A percentile compares a stretch with the other conserved stretches of the same genome.
These are phyloP conservation scores for human (Homo sapiens) DNA, from an alignment of 2,113 vertebrate genomes.

Conservation along the genomic window GRCh38 chr6:81739501-81740000, in stretches of 20 bases:
- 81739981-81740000: not conserved
- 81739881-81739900: not conserved
- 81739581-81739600: not conserved
- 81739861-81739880: constrained; percentile 34
- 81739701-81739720: constrained; percentile 55
- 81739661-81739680: constrained; percentile 60
- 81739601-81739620: not conserved
- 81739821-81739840: constrained; percentile 49
- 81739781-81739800: not conserved
- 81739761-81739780: constrained; percentile 49
- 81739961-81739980: constrained; percentile 1
- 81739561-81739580: not conserved
- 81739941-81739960: constrained; percentile 43
- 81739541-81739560: not conserved
- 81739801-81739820: not conserved
- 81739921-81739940: not conserved
- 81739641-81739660: constrained; percentile 51
- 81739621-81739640: constrained; percentile 40
- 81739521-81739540: not conserved
- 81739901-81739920: not conserved
- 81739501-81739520: not conserved
- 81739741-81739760: constrained; percentile 52
- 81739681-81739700: constrained; percentile 64
- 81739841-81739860: not conserved
- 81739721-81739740: constrained; percentile 62